Conservation (phyloP, 2,797 vertebrate genomes). For the Varecia variegata region DNA sequence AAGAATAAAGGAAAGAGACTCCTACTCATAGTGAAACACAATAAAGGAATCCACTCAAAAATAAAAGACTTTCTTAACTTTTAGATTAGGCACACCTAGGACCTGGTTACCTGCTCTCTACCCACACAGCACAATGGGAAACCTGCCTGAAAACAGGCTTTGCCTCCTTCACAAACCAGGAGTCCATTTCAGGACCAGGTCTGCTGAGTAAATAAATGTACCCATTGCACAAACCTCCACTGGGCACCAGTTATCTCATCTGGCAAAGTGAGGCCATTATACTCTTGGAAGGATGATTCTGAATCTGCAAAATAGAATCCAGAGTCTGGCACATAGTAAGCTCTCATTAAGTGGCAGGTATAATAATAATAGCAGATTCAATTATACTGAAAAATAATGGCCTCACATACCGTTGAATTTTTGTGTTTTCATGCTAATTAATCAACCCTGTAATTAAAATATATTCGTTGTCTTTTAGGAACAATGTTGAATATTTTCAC, state of each 20-base stretch:
- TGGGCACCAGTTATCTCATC: background rate
- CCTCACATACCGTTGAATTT: background rate
- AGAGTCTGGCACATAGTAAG: background rate
- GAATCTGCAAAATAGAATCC: background rate
- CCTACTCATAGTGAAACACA: background rate
- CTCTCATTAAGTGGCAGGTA: background rate
- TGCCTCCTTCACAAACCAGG: background rate
- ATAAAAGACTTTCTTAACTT: background rate
- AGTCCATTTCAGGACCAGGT: background rate
- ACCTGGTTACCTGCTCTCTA: background rate
- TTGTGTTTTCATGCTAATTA: background rate
- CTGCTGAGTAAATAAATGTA: background rate
- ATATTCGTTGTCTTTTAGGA: background rate
- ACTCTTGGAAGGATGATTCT: background rate
- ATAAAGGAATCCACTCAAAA: background rate
- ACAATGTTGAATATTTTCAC: background rate
- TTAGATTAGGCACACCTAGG: background rate
- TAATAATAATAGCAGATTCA: background rate
- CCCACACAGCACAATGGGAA: background rate
- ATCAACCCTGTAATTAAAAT: background rate
- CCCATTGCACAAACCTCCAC: background rate
- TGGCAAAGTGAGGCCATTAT: background rate
- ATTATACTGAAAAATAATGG: background rate
- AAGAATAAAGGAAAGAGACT: background rate
- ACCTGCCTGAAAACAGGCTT: background rate